Percentiles rank a stretch among this genome's conserved stretches.
These are phyloP conservation scores for Eulacestoma nigropectus DNA, from an alignment of 2,113 vertebrate species.

Conservation along the genomic window DNA sequence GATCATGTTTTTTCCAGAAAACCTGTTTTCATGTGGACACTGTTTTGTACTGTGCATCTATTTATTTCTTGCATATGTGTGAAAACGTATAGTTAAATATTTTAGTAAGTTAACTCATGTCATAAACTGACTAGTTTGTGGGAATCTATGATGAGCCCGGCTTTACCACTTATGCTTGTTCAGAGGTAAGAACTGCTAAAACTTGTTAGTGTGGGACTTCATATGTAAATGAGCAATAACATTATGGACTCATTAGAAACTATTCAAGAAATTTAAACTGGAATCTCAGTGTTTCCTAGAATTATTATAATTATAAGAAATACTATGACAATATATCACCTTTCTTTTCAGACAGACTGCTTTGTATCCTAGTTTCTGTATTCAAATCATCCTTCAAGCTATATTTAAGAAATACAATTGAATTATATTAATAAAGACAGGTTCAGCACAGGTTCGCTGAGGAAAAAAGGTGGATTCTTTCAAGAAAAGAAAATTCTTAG, in stretches of 20 bases:
- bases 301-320: background rate
- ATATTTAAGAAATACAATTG: background rate
- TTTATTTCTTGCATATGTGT: background rate
- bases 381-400: background rate
- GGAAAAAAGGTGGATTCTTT: background rate
- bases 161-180: background rate
- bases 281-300: background rate
- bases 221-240: background rate
- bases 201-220: background rate
- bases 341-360: background rate
- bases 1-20: background rate
- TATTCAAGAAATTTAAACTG: background rate
- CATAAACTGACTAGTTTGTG: background rate
- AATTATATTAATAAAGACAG: background rate
- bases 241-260: background rate
- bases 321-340: background rate
- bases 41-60: background rate
- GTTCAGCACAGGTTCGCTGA: background rate
- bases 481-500: background rate
- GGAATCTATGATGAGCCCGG: rapidly evolving
- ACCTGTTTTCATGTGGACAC: background rate
- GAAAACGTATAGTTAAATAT: background rate
- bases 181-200: background rate
- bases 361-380: background rate
- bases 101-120: background rate